phyloP scores from a whole-genome alignment of 2,113 vertebrate genomes.

The Ophiodon elongatus region DNA sequence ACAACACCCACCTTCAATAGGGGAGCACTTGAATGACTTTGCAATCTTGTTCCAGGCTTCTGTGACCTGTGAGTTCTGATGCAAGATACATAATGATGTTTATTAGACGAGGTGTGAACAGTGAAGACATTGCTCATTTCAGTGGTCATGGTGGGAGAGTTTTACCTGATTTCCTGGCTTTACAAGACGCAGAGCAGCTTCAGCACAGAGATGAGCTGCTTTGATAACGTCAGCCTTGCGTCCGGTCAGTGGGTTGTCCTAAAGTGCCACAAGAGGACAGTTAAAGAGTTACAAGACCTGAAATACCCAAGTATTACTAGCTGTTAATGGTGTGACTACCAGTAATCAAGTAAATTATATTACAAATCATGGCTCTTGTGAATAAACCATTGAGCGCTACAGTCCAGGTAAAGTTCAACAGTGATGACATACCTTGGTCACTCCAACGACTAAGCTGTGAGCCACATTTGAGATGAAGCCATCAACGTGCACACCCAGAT shows the following conservation, averaged over 20 bases:
- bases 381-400: not conserved
- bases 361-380: not conserved
- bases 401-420: not conserved
- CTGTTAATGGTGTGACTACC: not conserved
- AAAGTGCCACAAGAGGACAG: not conserved
- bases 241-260: constrained; percentile 93
- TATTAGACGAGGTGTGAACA: not conserved
- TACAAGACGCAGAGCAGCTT: constrained; percentile 95
- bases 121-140: not conserved
- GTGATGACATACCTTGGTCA: constrained; percentile 86
- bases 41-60: constrained; percentile 99
- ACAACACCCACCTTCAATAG: constrained; percentile 91
- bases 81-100: constrained; percentile 1
- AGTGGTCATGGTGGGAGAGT: not conserved
- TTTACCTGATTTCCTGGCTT: constrained; percentile 98
- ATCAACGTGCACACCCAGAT: constrained; percentile 95
- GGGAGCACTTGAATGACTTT: constrained; percentile 96
- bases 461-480: constrained; percentile 97
- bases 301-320: not conserved
- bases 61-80: constrained; percentile 96
- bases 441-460: constrained; percentile 91
- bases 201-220: constrained; percentile 95
- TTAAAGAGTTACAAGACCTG: not conserved
- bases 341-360: not conserved
- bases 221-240: constrained; percentile 96